Base-by-base conservation (phyloP, 2,797 vertebrate genomes). In the Rousettus madagascariensis region DNA sequence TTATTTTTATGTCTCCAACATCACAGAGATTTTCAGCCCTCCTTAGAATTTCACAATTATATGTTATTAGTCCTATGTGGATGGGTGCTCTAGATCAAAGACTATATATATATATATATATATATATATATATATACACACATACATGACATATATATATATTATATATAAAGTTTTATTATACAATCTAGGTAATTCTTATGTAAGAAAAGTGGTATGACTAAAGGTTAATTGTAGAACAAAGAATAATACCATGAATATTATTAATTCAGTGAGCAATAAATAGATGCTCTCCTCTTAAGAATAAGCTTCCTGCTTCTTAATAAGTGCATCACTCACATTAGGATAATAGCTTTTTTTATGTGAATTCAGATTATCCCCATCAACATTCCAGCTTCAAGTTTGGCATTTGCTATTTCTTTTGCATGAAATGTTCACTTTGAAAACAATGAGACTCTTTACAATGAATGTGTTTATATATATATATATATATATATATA, bases 221-320 rank as follows among this genome's bases (percentile, higher is more conserved):
- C 96, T 96, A 96, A 97, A 96, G 75, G 90, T 83, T 97, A 96
- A 97, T 96, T 95, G 92, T 89, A 68, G 69, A 96, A 91, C 43
- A 80, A 86, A 93, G 74, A 92, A 41, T 83, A 91, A 92, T 68
- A 68, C 68, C 1, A 0, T 51, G 80, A 80, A 46, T 59, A 63
- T 91, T 77, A 92, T 94, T 96, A 89, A 95, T 83, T 61, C 92
- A 33, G 55, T 49, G 61, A 88, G 74, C 74, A 61, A 77, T 80
- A 92, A 96, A 36, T 36, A 94, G 55, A 88, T 41, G 63, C 80
- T 91, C 91, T 87, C 36, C 41, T 95, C 68, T 91, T 91, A 95
- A 89, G 94, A 80, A 79, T 53, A 91, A 85, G 46, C 55, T 97
- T 97, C 92, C 94, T 95, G 86, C 86, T 94, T 96, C 86, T 93